A percentile compares a stretch with the other conserved stretches of the same genome.
Conservation (phyloP, 2,888 invertebrate species). For the Odontocolon sp. region DNA sequence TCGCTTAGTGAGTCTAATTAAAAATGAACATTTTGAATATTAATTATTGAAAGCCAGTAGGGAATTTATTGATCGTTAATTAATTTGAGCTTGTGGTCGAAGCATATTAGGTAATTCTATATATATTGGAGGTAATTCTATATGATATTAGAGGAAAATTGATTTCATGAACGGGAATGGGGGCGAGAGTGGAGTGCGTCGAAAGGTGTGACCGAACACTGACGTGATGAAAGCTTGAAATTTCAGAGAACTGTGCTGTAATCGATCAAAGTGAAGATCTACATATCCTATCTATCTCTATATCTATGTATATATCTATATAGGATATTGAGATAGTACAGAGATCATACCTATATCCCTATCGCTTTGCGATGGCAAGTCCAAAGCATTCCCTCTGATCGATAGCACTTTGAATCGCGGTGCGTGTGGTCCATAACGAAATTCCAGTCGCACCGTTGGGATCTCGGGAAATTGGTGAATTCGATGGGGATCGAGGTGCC, state of each 20-base stretch:
- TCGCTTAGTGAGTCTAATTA: neutral
- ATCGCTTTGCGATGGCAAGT: conserved; percentile 21
- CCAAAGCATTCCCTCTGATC: conserved; percentile 50
- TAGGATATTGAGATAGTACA: neutral
- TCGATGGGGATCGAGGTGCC: conserved; percentile 29
- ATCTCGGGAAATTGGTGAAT: conserved; percentile 50
- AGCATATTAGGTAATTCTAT: too few relatives aligned
- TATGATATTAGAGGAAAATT: conserved; percentile 28
- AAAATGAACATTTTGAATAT: neutral
- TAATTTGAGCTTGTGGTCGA: conserved; percentile 11
- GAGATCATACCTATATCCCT: neutral
- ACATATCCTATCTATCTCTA: conserved; percentile 11
- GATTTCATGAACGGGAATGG: conserved; percentile 14
- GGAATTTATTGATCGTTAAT: conserved; percentile 13
- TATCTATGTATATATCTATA: neutral
- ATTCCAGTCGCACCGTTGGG: conserved; percentile 41
- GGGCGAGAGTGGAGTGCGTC: neutral
- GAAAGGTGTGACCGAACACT: conserved; percentile 34
- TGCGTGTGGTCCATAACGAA: conserved; percentile 58
- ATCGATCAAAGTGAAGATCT: conserved; percentile 53
- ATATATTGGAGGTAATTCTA: too few relatives aligned
- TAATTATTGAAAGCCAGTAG: neutral
- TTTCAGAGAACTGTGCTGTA: conserved; percentile 40
- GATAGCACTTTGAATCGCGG: conserved; percentile 58
- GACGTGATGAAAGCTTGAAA: conserved; percentile 43